These are phyloP conservation scores for Margarornis squamiger DNA, from an alignment of 2,797 vertebrate genomes.

Conservation along the genomic window DNA sequence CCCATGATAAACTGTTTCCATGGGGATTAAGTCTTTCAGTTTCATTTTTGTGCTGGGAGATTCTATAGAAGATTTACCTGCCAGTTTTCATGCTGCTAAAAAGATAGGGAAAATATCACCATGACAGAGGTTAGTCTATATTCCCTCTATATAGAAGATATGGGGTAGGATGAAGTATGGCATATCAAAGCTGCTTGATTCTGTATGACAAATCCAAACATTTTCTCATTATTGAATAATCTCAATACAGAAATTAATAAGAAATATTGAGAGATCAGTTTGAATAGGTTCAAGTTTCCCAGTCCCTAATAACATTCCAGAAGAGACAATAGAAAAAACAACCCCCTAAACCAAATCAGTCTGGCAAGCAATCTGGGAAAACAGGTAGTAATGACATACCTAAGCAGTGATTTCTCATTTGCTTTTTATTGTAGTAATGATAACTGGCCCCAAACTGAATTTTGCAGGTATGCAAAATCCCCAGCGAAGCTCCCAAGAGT, in stretches of 20 bases:
- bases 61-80: background rate
- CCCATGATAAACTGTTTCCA: slow-evolving; percentile 16
- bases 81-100: background rate
- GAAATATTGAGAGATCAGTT: background rate
- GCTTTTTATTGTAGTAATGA: background rate
- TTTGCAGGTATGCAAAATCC: background rate
- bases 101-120: background rate
- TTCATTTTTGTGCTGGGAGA: background rate
- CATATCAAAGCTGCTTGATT: background rate
- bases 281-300: background rate
- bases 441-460: background rate
- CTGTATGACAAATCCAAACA: background rate
- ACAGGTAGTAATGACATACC: background rate
- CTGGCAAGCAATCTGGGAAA: background rate
- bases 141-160: background rate
- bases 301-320: background rate
- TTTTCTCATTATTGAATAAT: background rate
- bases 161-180: background rate
- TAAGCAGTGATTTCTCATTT: background rate
- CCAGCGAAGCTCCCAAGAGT: background rate
- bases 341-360: accelerated
- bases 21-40: slow-evolving; percentile 18
- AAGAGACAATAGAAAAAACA: background rate
- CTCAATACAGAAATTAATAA: background rate
- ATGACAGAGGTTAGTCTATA: background rate